These are phyloP conservation scores for Gorsachius goisagi DNA, from an alignment of 2,113 vertebrate genomes.

Conservation along the genomic window DNA sequence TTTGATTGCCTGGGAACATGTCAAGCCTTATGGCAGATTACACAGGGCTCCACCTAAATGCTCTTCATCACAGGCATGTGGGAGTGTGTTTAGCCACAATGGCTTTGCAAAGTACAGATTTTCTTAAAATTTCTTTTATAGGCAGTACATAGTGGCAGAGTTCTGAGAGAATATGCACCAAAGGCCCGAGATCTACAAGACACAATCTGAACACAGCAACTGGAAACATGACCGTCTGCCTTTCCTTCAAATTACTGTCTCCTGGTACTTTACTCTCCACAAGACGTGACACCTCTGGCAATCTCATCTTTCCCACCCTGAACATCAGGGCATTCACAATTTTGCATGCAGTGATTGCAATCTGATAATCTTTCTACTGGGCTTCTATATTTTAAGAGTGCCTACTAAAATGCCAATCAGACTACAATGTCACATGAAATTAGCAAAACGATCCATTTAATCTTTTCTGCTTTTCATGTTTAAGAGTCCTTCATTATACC, in stretches of 20 bases:
- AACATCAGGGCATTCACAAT: not conserved
- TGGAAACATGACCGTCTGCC: not conserved
- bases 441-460: not conserved
- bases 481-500: not conserved
- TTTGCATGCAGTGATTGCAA: not conserved
- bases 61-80: not conserved
- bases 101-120: not conserved
- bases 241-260: not conserved
- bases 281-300: accelerated
- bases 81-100: not conserved
- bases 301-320: not conserved
- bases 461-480: not conserved
- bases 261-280: not conserved
- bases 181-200: not conserved
- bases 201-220: not conserved
- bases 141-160: not conserved
- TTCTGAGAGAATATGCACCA: not conserved
- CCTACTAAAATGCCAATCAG: not conserved
- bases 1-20: not conserved
- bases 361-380: not conserved
- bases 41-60: not conserved
- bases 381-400: not conserved
- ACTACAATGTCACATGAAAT: not conserved
- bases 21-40: not conserved
- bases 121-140: not conserved